A percentile compares a stretch with the other conserved stretches of the same genome.
Evolutionary conservation across 2,797 vertebrate genomes (phyloP).

Genomic region (Otolemur crassicaudatus): DNA sequence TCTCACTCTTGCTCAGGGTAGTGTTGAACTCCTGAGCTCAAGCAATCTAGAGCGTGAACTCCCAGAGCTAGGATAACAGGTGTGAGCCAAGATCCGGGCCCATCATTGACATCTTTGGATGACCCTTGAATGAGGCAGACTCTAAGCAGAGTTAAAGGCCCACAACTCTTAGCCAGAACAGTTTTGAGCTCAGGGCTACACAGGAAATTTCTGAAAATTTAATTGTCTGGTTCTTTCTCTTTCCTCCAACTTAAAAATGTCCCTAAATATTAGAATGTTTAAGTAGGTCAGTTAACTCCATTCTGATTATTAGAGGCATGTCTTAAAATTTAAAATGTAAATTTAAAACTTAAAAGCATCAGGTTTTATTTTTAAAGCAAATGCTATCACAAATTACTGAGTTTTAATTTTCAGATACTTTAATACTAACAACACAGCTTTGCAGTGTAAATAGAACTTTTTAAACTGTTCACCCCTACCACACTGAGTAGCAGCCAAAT

Average conservation of each 20-base stretch:
- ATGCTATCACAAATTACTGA: background rate
- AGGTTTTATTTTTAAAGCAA: constrained; percentile 34
- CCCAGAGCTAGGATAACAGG: no score
- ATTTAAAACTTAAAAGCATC: background rate
- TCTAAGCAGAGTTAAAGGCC: background rate
- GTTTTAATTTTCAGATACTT: constrained; percentile 8
- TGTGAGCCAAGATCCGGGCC: no score
- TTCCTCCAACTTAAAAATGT: constrained; percentile 44
- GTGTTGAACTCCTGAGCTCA: no score
- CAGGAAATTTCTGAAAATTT: background rate
- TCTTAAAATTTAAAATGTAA: constrained; percentile 15
- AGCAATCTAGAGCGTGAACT: no score
- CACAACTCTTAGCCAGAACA: background rate
- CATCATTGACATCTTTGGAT: no score
- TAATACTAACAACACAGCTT: background rate
- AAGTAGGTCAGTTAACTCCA: constrained; percentile 1
- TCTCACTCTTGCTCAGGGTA: no score
- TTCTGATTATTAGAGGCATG: background rate
- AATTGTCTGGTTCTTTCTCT: background rate
- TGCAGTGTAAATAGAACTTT: background rate
- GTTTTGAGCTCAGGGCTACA: background rate
- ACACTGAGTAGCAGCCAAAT: background rate
- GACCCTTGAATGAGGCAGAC: background rate
- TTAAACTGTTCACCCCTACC: background rate
- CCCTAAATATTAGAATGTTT: constrained; percentile 13